These are phyloP conservation scores for Panthera leo DNA, from an alignment of 2,113 vertebrate genomes.

Conservation along the genomic window DNA sequence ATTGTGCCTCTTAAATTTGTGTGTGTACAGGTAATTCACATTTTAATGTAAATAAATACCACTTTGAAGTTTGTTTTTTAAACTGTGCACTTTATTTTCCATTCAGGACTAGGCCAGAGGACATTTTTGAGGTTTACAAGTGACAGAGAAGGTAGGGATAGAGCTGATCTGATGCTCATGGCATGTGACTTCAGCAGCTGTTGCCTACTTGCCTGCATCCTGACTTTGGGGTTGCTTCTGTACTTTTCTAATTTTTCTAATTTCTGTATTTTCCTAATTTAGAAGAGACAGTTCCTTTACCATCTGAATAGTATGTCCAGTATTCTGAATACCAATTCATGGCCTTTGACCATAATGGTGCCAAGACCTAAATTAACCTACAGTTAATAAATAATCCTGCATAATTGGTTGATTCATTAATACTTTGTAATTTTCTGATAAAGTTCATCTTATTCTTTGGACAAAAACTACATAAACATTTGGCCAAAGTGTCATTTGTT, in stretches of 20 bases:
- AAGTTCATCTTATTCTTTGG: conserved; percentile 37
- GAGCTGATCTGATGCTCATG: background rate
- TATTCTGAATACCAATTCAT: background rate
- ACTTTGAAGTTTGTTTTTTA: conserved; percentile 71
- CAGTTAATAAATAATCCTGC: background rate
- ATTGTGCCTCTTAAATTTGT: conserved; percentile 66
- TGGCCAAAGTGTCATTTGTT: background rate
- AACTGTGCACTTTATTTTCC: conserved; percentile 46
- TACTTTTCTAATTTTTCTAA: background rate
- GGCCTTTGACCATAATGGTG: background rate
- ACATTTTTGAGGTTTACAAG: background rate
- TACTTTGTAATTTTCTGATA: conserved; percentile 46
- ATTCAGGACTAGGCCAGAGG: background rate
- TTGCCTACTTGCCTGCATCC: background rate
- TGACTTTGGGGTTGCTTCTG: background rate
- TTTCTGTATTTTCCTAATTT: background rate
- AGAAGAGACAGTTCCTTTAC: background rate
- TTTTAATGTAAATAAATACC: conserved; percentile 70
- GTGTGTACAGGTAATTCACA: conserved; percentile 41
- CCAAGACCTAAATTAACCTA: background rate
- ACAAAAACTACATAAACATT: background rate
- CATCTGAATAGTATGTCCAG: background rate
- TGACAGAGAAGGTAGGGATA: background rate
- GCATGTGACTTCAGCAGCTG: background rate
- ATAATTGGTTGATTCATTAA: background rate